Evolutionary conservation across 2,888 invertebrate genomes (phyloP).

Genomic region (Apamea sordens): DNA sequence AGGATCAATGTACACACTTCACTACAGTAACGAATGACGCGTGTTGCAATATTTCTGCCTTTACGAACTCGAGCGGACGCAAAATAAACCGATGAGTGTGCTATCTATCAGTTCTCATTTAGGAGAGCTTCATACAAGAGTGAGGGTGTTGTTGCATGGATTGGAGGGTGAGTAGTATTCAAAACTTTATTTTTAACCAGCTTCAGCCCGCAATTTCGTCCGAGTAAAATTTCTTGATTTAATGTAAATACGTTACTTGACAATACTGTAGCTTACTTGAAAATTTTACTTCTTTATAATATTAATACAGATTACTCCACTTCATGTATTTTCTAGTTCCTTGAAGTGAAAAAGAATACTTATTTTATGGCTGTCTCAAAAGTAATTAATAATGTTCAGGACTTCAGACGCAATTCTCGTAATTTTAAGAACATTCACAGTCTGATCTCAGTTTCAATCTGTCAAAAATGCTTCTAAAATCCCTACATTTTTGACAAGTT

Average conservation of each 20-base stretch:
- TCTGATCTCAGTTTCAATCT: too few relatives aligned
- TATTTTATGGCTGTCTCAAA: neutral
- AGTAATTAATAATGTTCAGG: neutral
- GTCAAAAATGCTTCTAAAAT: too few relatives aligned
- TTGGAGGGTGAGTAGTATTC: neutral
- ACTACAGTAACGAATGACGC: constrained; percentile 49
- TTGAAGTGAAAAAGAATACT: too few relatives aligned
- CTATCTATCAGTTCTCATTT: constrained; percentile 49
- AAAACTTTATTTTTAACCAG: neutral
- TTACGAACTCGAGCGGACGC: constrained; percentile 44
- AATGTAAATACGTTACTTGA: neutral
- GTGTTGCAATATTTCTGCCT: constrained; percentile 57
- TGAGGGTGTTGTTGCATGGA: neutral
- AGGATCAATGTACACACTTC: constrained; percentile 34
- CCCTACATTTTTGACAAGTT: too few relatives aligned
- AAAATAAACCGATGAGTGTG: constrained; percentile 38
- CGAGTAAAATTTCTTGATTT: neutral
- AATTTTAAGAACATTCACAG: too few relatives aligned
- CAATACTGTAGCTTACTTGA: neutral
- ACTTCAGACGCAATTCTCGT: too few relatives aligned
- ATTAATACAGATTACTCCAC: neutral
- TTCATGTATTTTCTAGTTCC: too few relatives aligned
- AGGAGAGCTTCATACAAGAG: constrained; percentile 2
- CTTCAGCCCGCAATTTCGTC: neutral
- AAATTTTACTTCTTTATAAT: neutral